A percentile compares a stretch with the other conserved stretches of the same genome.
These are phyloP conservation scores for Acanthurus leucopareius DNA, from an alignment of 2,797 vertebrate genomes.

Conservation along the genomic window DNA sequence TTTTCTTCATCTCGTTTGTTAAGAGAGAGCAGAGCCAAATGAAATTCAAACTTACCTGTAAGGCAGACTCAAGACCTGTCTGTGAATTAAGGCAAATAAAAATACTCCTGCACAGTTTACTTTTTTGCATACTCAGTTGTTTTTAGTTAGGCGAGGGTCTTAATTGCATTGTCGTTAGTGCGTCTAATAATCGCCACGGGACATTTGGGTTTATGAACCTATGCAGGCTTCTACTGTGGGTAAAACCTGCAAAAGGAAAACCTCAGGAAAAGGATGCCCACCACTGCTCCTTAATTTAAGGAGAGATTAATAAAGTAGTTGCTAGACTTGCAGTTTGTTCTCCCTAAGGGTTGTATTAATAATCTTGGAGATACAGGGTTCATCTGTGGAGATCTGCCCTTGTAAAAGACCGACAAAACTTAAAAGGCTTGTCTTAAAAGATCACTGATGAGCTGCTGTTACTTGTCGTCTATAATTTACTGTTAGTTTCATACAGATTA, in stretches of 20 bases:
- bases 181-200: conserved; percentile 83
- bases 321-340: conserved; percentile 86
- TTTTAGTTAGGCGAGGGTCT: conserved; percentile 77
- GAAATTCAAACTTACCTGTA: conserved; percentile 85
- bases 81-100: conserved; percentile 81
- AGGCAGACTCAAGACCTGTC: conserved; percentile 76
- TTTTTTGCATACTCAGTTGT: conserved; percentile 84
- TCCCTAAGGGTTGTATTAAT: conserved; percentile 86
- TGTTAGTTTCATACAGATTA: conserved; percentile 76
- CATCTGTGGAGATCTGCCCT: conserved; percentile 82
- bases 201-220: conserved; percentile 83
- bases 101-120: conserved; percentile 78
- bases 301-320: conserved; percentile 86
- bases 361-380: conserved; percentile 82
- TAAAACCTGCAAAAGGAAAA: conserved; percentile 80
- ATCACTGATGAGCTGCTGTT: conserved; percentile 81
- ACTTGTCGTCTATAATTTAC: conserved; percentile 84
- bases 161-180: conserved; percentile 85
- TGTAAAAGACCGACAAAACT: conserved; percentile 80
- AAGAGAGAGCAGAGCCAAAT: conserved; percentile 74
- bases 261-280: conserved; percentile 80
- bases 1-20: conserved; percentile 69
- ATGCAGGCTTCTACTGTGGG: conserved; percentile 68
- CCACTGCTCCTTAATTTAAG: conserved; percentile 82
- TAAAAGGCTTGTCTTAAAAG: conserved; percentile 84